Evolutionary conservation across 2,888 invertebrate species (phyloP), one percentile per base, ranked within the genome.

Genomic region (Epiblema foenella): DNA sequence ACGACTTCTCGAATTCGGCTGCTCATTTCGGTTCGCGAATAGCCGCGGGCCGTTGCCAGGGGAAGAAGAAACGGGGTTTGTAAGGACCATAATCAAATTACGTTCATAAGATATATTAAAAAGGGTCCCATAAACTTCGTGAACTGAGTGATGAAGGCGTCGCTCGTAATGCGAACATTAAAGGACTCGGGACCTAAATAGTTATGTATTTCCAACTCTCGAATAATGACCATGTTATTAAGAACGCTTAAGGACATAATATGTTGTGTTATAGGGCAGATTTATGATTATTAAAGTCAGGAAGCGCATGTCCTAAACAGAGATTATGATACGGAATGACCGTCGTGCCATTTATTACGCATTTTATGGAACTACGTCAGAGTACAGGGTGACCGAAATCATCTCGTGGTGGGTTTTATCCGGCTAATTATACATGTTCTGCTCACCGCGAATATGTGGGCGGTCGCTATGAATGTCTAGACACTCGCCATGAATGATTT

Each of bases 231-330:
- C 77, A 76, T 77, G 39, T 71, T 57, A 62, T 56, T 71, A 81
- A 79, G 79, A 78, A 81, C 79, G 80, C 78, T 81, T 75, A 79
- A 77, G 77, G 75, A 76, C 79, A 76, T 82, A 82, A 83, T 85
- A 84, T 79, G 77, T 76, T 71, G 74, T 71, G 77, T 85, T 84
- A 85, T 80, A 76, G 74, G 74, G 73, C 69, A 73, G 79, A 81
- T 86, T 85, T 84, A 87, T 81, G 82, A 78, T 81, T 84, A 85
- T 83, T 83, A 83, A 84, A 81, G 77, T 77, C 77, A 75, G 77
- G 77, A 78, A 79, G 75, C 77, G 75, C 67, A 71, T 71, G 71
- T 71, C 62, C 67, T 62, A 69, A 69, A 65, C 49, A 67, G 56
- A 67, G 71, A 67, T 71, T 67, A 71, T 67, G 67, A 39, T 56